Base-by-base conservation (phyloP, 2,113 vertebrate species). In the Scolopax mira region DNA sequence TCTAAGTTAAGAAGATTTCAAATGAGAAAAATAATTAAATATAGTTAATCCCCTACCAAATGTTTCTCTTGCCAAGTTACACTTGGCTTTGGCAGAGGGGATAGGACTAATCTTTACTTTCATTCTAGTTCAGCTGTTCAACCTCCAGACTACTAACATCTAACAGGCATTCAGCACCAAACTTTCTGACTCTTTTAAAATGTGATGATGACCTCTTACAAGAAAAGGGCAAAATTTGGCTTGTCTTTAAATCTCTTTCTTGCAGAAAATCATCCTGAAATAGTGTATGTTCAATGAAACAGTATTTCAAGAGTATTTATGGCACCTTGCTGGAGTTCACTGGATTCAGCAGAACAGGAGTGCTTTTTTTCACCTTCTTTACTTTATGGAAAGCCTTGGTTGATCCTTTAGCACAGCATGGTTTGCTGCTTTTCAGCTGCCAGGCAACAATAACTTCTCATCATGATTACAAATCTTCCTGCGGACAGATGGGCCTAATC, bases 401-500 rank as follows among this genome's bases (percentile, higher is more conserved):
- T 96, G 95, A 97, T 97, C 94, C 72, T 97, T 90, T 69, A 42
- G 7, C 13, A 10, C 61, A 64, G 14, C 64, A 77, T 31, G 41
- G 85, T 94, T 96, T 96, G 71, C 82, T 5, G 33, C 86, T 95
- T 97, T 90, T 94, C 85, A 97, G 92, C 90, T 97, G 58, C 61
- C 57, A 78, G 85, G 88, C 93, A 97, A 96, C 93, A 96, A 71
- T 96, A 97, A 96, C 73, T 69, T 97, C 93, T 97, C 96, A 93
- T 97, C 85, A 67, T 94, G 85, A 97, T 97, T 96, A 96, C 66
- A 94, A 85, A 96, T 60, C 77, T 96, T 97, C 88, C 93, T 96
- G 74, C 72, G 94, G 95, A 96, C 97, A 97, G 94, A 97, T 91
- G 89, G 84, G 66, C 51, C 65, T 97, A 97, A 97, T 97, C 95